A percentile compares a stretch with the other conserved stretches of the same genome.
These are phyloP conservation scores for Pseudopleuronectes americanus DNA, from an alignment of 2,797 vertebrate species.

Conservation along the genomic window DNA sequence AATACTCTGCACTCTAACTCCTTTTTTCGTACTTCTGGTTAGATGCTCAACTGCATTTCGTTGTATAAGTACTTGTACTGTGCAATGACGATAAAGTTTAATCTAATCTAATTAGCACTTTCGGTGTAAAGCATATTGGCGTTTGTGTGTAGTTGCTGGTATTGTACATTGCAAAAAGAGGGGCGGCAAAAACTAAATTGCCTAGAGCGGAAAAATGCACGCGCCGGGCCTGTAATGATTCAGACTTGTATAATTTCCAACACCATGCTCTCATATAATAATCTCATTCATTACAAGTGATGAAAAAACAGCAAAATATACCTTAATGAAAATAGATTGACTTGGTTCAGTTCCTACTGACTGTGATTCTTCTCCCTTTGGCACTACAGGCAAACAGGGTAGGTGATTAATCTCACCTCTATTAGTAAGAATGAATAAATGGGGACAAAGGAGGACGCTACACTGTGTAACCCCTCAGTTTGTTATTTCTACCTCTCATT, in stretches of 20 bases:
- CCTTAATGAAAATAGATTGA: not conserved
- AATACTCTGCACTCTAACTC: no score
- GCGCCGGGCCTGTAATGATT: no score
- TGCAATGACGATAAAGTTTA: no score
- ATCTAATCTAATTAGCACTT: no score
- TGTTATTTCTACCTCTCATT: not conserved
- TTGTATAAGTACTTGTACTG: no score
- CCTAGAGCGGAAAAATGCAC: no score
- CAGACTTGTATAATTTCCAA: not conserved
- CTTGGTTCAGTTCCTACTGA: not conserved
- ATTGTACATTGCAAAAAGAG: no score
- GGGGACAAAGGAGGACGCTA: not conserved
- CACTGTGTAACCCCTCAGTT: not conserved
- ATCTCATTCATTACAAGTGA: not conserved
- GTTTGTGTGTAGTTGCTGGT: no score
- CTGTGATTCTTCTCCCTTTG: not conserved
- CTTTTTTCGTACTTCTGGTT: no score
- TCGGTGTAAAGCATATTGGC: no score
- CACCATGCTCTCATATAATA: not conserved
- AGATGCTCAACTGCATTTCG: no score
- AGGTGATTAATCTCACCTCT: not conserved
- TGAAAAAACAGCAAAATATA: not conserved
- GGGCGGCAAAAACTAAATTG: no score
- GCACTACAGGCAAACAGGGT: not conserved
- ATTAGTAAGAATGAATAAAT: not conserved